Conservation (phyloP, 37 sponge, comb jelly and placozoan species). For the Eunapius fragilis region DNA sequence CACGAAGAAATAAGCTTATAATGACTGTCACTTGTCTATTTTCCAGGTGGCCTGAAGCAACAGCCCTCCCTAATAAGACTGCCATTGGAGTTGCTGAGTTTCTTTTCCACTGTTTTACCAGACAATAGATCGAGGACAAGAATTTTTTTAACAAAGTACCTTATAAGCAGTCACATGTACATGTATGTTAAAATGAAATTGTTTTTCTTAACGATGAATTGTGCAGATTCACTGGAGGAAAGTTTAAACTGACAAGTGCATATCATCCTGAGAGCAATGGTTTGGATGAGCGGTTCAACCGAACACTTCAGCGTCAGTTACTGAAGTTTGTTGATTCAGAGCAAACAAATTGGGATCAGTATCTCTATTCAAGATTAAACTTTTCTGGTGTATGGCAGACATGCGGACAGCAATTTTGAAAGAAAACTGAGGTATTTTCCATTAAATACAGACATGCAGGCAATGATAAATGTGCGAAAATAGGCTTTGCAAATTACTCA, state of each 20-base stretch:
- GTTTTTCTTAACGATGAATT: slow-evolving; percentile 8
- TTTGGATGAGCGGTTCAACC: slow-evolving; percentile 49
- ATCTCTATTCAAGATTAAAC: slow-evolving; percentile 30
- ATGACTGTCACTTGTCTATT: slow-evolving; percentile 23
- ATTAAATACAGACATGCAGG: not conserved
- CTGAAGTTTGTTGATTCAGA: slow-evolving; percentile 12
- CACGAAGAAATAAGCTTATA: not conserved
- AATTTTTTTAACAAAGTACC: slow-evolving; percentile 42
- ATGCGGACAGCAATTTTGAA: not conserved
- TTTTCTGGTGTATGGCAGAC: slow-evolving; percentile 26
- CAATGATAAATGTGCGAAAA: not conserved
- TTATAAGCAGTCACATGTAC: not conserved
- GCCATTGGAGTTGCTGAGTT: slow-evolving; percentile 31
- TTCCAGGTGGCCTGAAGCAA: slow-evolving; percentile 46
- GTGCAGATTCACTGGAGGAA: slow-evolving; percentile 17
- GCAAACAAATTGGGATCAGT: slow-evolving; percentile 32
- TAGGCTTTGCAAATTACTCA: not conserved
- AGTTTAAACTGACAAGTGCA: slow-evolving; percentile 16
- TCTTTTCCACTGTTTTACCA: slow-evolving; percentile 24
- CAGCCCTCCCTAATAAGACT: slow-evolving; percentile 24
- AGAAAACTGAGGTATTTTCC: not conserved
- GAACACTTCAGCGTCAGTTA: slow-evolving; percentile 36
- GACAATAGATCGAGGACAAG: slow-evolving; percentile 33
- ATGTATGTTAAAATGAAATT: not conserved
- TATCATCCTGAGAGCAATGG: slow-evolving; percentile 56